Conservation (phyloP, 2,888 invertebrate species). For the Cordilura impudica region DNA sequence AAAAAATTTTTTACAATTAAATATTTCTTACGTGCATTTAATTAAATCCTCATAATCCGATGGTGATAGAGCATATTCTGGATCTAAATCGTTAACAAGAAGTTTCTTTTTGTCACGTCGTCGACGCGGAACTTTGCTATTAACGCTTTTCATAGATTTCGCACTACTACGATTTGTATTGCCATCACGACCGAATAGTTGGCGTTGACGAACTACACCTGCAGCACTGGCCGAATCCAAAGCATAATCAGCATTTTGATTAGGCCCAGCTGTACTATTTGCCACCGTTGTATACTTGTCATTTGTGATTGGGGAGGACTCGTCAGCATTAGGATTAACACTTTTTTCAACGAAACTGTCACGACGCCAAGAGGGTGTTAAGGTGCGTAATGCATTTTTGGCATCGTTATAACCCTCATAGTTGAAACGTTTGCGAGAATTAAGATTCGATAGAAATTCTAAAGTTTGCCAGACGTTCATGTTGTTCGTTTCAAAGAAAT, state of each 20-base stretch:
- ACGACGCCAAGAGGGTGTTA: conserved; percentile 72
- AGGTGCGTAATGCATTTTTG: conserved; percentile 69
- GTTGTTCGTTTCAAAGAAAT: conserved; percentile 73
- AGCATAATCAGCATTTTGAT: conserved; percentile 54
- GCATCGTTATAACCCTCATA: conserved; percentile 74
- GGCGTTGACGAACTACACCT: not conserved
- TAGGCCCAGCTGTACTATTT: conserved; percentile 26
- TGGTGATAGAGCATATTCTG: conserved; percentile 70
- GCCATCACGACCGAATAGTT: not conserved
- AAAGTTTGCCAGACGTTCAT: conserved; percentile 77
- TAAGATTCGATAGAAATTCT: conserved; percentile 72
- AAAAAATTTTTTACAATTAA: not conserved
- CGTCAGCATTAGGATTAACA: conserved; percentile 58
- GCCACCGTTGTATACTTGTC: conserved; percentile 44
- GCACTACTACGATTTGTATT: not conserved
- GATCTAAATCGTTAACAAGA: conserved; percentile 52
- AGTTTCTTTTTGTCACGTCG: conserved; percentile 5
- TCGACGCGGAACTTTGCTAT: conserved; percentile 3
- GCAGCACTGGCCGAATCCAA: not conserved
- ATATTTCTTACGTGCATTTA: conserved; percentile 74
- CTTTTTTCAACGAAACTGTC: conserved; percentile 73
- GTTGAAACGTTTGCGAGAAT: conserved; percentile 72
- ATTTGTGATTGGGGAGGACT: conserved; percentile 9
- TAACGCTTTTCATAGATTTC: not conserved
- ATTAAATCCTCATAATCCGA: conserved; percentile 73